A percentile compares a stretch with the other conserved stretches of the same genome.
Evolutionary conservation across 2,888 invertebrate species (phyloP).

Genomic region (Athetis lepigone): DNA sequence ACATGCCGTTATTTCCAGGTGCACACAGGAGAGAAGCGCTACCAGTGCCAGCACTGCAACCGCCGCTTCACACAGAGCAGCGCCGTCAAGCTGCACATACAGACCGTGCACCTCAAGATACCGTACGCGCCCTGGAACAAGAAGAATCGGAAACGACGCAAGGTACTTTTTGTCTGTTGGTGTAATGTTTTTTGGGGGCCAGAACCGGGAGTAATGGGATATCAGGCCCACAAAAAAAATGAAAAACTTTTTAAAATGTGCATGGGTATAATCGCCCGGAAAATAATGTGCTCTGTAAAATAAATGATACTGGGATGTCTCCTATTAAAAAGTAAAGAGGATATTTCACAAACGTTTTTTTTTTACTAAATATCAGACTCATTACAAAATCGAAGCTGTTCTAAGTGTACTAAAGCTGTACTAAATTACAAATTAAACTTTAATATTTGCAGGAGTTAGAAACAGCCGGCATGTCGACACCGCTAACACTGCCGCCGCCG

Average conservation of each 20-base stretch:
- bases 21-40: constrained; percentile 87
- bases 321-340: no score
- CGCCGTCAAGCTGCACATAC: constrained; percentile 87
- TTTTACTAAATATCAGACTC: no score
- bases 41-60: constrained; percentile 85
- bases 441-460: constrained; percentile 50
- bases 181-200: no score
- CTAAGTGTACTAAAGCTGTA: no score
- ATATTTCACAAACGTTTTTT: no score
- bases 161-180: constrained; percentile 60
- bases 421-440: neutral
- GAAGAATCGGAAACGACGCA: constrained; percentile 82
- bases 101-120: constrained; percentile 87
- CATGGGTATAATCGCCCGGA: no score
- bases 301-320: no score
- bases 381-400: no score
- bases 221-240: no score
- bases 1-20: constrained; percentile 74
- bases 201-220: no score
- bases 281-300: no score
- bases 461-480: constrained; percentile 45
- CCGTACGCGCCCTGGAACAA: constrained; percentile 89
- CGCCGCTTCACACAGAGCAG: constrained; percentile 87
- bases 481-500: constrained; percentile 43
- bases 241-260: no score